Evolutionary conservation across 1,140 invertebrate genomes (phyloP).

Genomic region (Lepidurus apus): DNA sequence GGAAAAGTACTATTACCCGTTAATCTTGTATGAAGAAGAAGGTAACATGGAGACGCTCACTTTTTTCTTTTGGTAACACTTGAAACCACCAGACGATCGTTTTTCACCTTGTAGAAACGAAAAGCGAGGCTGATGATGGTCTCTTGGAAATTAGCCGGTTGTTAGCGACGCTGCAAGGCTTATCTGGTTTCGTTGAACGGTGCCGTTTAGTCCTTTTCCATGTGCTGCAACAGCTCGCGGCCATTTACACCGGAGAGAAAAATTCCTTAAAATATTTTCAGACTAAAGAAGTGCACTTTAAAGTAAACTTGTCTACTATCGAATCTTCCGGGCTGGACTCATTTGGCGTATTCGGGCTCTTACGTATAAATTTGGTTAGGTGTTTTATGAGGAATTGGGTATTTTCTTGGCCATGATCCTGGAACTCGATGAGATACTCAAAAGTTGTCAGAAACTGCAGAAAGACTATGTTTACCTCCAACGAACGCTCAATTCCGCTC

Average conservation of each 20-base stretch:
- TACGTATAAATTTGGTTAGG: constrained; percentile 45
- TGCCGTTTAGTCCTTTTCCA: constrained; percentile 60
- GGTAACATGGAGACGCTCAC: neutral
- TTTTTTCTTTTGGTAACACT: neutral
- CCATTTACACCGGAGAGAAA: constrained; percentile 48
- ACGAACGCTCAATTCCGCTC: constrained; percentile 60
- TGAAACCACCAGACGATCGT: neutral
- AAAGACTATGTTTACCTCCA: constrained; percentile 67
- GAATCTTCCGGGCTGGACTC: neutral
- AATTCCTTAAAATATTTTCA: constrained; percentile 45
- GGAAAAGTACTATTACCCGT: neutral
- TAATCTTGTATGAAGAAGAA: neutral
- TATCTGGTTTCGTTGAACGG: constrained; percentile 60
- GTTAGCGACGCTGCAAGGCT: constrained; percentile 54
- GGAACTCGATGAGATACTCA: constrained; percentile 64
- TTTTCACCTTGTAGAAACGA: neutral
- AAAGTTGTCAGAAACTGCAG: constrained; percentile 53
- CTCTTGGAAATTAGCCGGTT: constrained; percentile 51
- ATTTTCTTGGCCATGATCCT: constrained; percentile 63
- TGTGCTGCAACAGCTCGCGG: constrained; percentile 61
- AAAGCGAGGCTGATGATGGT: constrained; percentile 45
- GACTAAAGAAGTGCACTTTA: constrained; percentile 49
- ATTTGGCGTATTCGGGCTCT: constrained; percentile 10
- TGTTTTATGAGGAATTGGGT: constrained; percentile 57
- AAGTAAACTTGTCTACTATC: constrained; percentile 39